Evolutionary conservation across 2,888 invertebrate genomes (phyloP), one percentile per base, ranked within the genome.

Genomic region (Dicyrtoma fusca): DNA sequence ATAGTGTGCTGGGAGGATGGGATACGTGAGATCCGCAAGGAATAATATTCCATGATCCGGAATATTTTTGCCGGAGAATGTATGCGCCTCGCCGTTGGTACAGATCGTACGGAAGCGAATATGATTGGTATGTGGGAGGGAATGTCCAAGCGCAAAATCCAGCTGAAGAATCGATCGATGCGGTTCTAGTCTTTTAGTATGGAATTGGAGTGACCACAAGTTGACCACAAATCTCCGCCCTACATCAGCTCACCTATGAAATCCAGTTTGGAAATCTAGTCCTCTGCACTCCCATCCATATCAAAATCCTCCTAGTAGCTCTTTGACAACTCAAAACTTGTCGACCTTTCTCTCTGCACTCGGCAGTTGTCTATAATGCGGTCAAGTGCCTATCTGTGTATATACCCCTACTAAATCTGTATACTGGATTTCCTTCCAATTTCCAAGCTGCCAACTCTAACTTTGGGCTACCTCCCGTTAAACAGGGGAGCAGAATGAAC

Each of bases 61-160:
- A 34, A 34, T 34, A 34, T 34, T 34, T 34, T 34, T n/a, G n/a
- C 8, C 34, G 34, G 34, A 34, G 49, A 13, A 3, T 49, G 49
- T 19, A 10, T 49, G 49, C 19, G 19, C 49, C 19, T 49, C 11
- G 49, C 4, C 34, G 34, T 34, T 5, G 21, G 55, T 19, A 55
- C 13, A 13, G 1, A 14, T 19, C 23, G 53, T 53, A 51, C 51
- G 65, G 63, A 64, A 49, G 51, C 26, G 66, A 34, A 57, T 69
- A 47, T 57, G 69, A 69, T 69, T 69, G 49, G 69, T 69, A 61
- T 69, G 69, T 63, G 72, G 72, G 72, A 72, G 72, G 72, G 65
- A 53, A 59, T 66, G 66, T 65, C 65, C 66, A 64, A 64, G 74
- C 74, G 74, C 74, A 74, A 70, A 71, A 74, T 70, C 73, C 69